Base-by-base conservation (phyloP, 2,113 vertebrate species). In the Mus musculus region DNA sequence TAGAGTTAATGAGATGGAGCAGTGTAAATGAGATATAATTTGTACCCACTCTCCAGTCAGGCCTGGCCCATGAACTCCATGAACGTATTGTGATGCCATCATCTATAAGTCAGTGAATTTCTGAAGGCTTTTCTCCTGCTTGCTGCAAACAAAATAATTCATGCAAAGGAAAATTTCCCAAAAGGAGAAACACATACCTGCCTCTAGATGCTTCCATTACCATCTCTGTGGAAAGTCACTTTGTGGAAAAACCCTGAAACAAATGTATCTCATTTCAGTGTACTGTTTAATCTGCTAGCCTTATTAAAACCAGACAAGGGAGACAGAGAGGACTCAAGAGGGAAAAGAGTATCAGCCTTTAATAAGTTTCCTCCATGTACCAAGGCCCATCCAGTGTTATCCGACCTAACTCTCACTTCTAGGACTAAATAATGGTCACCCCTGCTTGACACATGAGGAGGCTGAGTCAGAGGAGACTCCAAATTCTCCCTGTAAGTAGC, bases 1-100 rank as follows among this genome's bases (percentile, higher is more conserved):
- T 63, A 88, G 75, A 94, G 39, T 82, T 94, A 97, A 61, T 73
- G 46, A 96, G 93, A 80, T 84, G 73, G 93, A 93, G 59, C 93
- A 33, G 36, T 94, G 24, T 82, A 77, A 93, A 93, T 90, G 77
- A 56, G 22, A 71, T 59, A 49, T n/a, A 93, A 96, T 90, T 90
- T 72, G 39, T 89, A 88, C 16, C 39, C 42, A 96, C 56, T 95
- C 71, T 77, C 71, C 85, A 65, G n/a, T 85, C 76, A 93, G 46
- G 24, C 52, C 36, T 52, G 30, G 5, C 39, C 63, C 76, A 82
- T 54, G 54, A 81, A 90, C 92, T 92, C 61, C 90, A 67, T 73
- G 42, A 56, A 76, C 5, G 26, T 11, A 24, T 59, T 86, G 7
- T 73, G 39, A 12, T 69, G 56, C 36, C 42, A 93, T 88, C 49